A percentile compares a stretch with the other conserved stretches of the same genome.
phyloP scores from a whole-genome alignment of 2,888 invertebrate genomes.

The Cataglyphis livida region DNA sequence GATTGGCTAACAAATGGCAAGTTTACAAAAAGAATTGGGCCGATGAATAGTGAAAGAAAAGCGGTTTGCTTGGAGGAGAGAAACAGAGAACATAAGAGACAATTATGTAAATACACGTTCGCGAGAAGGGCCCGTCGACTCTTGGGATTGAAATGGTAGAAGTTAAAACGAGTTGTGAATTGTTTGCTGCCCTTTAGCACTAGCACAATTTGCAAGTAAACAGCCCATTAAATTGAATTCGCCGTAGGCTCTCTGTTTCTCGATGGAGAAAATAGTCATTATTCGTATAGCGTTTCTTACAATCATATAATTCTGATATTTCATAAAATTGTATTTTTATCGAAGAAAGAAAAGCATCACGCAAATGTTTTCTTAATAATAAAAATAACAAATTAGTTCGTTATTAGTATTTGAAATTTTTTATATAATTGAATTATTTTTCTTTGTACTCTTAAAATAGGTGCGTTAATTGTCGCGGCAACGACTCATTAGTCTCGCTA shows the following conservation, averaged over 20 bases:
- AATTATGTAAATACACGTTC: conserved; percentile 77
- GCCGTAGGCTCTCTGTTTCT: conserved; percentile 48
- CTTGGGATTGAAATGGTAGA: conserved; percentile 78
- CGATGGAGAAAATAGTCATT: conserved; percentile 11
- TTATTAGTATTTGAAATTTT: not conserved
- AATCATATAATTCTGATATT: conserved; percentile 11
- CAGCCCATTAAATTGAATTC: conserved; percentile 77
- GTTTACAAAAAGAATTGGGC: conserved; percentile 1
- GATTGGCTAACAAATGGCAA: not conserved
- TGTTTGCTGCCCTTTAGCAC: conserved; percentile 82
- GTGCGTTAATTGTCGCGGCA: not conserved
- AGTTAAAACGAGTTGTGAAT: conserved; percentile 82
- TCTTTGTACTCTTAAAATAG: not conserved
- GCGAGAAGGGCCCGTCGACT: conserved; percentile 65
- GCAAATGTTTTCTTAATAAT: not conserved
- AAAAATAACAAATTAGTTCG: not conserved
- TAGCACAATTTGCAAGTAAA: conserved; percentile 82
- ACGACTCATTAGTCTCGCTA: not conserved
- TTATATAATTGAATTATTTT: not conserved
- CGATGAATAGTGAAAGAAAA: conserved; percentile 31
- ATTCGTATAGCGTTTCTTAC: not conserved
- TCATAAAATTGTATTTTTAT: not conserved
- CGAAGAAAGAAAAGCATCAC: not conserved
- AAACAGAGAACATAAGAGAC: conserved; percentile 69
- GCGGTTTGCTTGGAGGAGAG: conserved; percentile 38